phyloP scores from a whole-genome alignment of 1,140 invertebrate species.

The Zophobas atratus region DNA sequence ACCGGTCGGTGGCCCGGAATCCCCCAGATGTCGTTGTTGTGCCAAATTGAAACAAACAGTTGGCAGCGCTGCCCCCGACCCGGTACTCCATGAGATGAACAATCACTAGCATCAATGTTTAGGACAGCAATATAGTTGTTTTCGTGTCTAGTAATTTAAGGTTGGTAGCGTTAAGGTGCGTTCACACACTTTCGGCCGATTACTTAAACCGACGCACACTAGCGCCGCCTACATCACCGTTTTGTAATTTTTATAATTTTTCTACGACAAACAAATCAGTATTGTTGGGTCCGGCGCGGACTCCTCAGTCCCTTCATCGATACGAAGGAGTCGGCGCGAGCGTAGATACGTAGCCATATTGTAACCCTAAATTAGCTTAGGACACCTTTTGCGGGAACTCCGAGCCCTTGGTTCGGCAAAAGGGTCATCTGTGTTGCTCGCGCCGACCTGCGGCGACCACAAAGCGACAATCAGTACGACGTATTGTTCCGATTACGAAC shows the following conservation, averaged over 20 bases:
- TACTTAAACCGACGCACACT: constrained; percentile 27
- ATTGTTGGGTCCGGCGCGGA: constrained; percentile 22
- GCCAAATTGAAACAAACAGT: constrained; percentile 15
- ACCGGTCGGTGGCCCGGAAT: constrained; percentile 14
- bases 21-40: neutral
- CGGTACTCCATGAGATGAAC: constrained; percentile 48
- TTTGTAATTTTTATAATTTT: constrained; percentile 43
- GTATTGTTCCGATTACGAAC: neutral
- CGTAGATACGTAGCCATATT: constrained; percentile 16
- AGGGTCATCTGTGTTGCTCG: constrained; percentile 14
- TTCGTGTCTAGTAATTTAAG: constrained; percentile 31
- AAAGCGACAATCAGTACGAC: constrained; percentile 21
- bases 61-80: neutral
- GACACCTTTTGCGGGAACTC: constrained; percentile 29
- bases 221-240: constrained; percentile 6
- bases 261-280: constrained; percentile 40
- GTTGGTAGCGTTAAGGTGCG: neutral
- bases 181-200: constrained; percentile 20
- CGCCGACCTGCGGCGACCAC: constrained; percentile 24
- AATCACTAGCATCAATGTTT: constrained; percentile 54
- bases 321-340: constrained; percentile 17
- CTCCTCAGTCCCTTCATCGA: constrained; percentile 4
- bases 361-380: constrained; percentile 1
- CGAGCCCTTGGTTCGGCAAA: constrained; percentile 42
- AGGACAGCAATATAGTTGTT: constrained; percentile 53